Percentiles rank a stretch among this genome's conserved stretches.
These are phyloP conservation scores for Limnephilus rhombicus DNA, from an alignment of 2,888 invertebrate genomes.

Conservation along the genomic window DNA sequence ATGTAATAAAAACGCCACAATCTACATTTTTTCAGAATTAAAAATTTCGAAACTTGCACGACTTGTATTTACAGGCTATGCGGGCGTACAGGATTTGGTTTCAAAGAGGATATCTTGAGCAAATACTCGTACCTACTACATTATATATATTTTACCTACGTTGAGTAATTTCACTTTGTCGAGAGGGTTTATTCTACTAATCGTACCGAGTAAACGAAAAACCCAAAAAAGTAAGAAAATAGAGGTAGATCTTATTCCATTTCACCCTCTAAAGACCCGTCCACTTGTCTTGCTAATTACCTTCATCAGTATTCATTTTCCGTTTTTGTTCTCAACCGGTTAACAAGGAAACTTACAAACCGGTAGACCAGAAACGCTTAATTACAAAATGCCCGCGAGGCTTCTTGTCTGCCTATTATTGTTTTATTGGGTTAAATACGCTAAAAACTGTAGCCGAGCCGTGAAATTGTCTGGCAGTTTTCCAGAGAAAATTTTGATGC, in stretches of 20 bases:
- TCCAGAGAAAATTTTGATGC: background rate
- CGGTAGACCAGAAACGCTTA: background rate
- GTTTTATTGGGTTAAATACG: background rate
- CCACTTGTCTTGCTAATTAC: background rate
- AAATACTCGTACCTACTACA: too few relatives aligned
- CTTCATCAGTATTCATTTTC: background rate
- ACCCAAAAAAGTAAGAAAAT: background rate
- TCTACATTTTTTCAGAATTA: too few relatives aligned
- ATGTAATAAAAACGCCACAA: too few relatives aligned
- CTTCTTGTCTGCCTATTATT: background rate
- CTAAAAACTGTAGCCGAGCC: background rate
- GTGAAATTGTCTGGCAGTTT: slow-evolving; percentile 1
- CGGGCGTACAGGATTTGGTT: too few relatives aligned
- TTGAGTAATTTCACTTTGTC: background rate
- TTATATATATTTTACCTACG: background rate
- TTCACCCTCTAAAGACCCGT: background rate
- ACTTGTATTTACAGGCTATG: too few relatives aligned
- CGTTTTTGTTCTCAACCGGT: background rate
- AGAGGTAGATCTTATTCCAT: background rate
- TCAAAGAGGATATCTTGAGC: too few relatives aligned
- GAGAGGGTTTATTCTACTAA: background rate
- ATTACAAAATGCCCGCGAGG: background rate
- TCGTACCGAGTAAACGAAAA: background rate
- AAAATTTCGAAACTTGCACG: too few relatives aligned
- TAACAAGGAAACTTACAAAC: slow-evolving; percentile 1